phyloP scores from a whole-genome alignment of 2,797 vertebrate genomes.

The Dendrocincla fuliginosa region DNA sequence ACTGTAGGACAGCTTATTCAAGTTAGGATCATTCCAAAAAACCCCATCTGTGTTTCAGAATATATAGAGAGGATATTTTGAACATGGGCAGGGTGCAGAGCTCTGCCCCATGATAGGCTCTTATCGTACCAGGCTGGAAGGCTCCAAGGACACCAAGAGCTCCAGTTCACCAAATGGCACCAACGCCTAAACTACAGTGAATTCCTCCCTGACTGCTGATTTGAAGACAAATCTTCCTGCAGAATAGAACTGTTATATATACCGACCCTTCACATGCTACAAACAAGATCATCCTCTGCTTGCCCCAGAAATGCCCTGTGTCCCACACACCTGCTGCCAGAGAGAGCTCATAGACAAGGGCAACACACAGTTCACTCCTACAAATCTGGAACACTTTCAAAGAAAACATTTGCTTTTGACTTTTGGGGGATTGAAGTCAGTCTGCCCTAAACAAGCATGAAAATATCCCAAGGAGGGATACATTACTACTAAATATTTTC shows the following conservation, averaged over 20 bases:
- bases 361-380: background rate
- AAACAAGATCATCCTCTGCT: background rate
- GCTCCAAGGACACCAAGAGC: background rate
- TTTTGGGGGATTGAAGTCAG: background rate
- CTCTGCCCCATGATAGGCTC: background rate
- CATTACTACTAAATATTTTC: background rate
- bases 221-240: background rate
- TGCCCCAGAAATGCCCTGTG: background rate
- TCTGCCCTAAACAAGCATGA: background rate
- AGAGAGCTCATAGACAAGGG: background rate
- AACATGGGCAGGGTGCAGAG: slow-evolving; percentile 1
- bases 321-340: background rate
- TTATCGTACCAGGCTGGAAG: background rate
- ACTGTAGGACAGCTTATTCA: slow-evolving; percentile 49
- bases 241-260: background rate
- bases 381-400: background rate
- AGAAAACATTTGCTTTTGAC: background rate
- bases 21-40: slow-evolving; percentile 61
- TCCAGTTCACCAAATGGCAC: background rate
- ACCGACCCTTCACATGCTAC: background rate
- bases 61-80: slow-evolving; percentile 61
- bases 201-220: background rate
- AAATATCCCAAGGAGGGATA: background rate
- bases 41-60: slow-evolving; percentile 23
- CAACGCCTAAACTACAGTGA: background rate